Evolutionary conservation across 2,113 vertebrate species (phyloP).

Genomic region (Cochlearius cochlearius): DNA sequence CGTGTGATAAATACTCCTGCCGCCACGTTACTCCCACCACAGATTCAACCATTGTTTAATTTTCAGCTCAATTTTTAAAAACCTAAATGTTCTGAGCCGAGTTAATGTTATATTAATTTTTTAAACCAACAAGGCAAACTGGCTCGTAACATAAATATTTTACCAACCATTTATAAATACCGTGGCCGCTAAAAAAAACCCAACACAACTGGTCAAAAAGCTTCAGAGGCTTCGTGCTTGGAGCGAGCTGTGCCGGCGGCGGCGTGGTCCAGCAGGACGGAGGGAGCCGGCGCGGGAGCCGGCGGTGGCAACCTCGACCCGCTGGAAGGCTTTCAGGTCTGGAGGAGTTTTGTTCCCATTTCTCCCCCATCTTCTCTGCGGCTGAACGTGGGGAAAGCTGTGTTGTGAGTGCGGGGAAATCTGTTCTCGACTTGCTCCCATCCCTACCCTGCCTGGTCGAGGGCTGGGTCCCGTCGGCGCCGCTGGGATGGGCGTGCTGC

Average conservation of each 20-base stretch:
- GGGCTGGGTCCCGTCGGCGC: not conserved
- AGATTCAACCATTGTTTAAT: conserved; percentile 57
- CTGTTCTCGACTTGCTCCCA: not conserved
- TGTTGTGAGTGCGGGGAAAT: not conserved
- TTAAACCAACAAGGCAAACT: conserved; percentile 56
- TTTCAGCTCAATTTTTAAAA: conserved; percentile 47
- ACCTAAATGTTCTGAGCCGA: not conserved
- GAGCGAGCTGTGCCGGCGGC: rapidly evolving
- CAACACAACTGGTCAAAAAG: not conserved
- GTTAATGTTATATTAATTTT: conserved; percentile 63
- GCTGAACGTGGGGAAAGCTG: not conserved
- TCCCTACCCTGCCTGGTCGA: not conserved
- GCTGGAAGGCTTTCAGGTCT: not conserved
- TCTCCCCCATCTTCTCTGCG: not conserved
- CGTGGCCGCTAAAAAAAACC: conserved; percentile 17
- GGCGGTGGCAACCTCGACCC: rapidly evolving
- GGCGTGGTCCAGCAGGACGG: not conserved
- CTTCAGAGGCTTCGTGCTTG: not conserved
- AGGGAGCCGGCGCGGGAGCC: not conserved
- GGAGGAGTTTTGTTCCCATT: not conserved
- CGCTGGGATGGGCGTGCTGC: not conserved
- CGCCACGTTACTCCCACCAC: conserved; percentile 18
- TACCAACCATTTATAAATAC: conserved; percentile 66
- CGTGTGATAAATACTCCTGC: conserved; percentile 48
- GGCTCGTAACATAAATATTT: conserved; percentile 62